Evolutionary conservation across 2,888 invertebrate genomes (phyloP), one percentile per base, ranked within the genome.

Genomic region (Sisyra terminalis): DNA sequence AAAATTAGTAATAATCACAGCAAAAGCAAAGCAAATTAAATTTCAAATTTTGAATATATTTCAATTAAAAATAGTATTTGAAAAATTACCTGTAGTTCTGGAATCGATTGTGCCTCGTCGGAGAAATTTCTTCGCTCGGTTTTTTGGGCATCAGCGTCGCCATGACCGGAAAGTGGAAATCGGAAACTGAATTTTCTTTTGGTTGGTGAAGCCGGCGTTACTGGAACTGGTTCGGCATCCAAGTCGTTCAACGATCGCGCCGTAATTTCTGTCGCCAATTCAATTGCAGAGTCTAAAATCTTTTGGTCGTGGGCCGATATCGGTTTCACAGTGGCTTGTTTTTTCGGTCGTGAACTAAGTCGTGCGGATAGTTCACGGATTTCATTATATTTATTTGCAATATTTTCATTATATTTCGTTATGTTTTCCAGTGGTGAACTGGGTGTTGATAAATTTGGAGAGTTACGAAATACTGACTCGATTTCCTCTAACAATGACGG

Each of bases 301-400:
- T 80, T 86, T 59, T 89, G 81, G 56, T 94, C 94, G 46, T 90
- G 82, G 0, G 90, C 85, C 9, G 93, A 93, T 65, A 96, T 92
- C 3, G 83, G 88, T 60, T 93, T 94, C 56, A 93, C 83, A 0
- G 75, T 67, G 16, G 68, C 66, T 29, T 57, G 47, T 45, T 51
- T 45, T 39, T 50, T 50, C 8, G 11, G 17, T 1, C 17, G 9
- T 30, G 29, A 36, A 51, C 1, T 53, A 47, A 61, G 46, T 39
- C 61, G 57, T 32, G 70, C 67, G 45, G 71, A 67, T 48, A 75
- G 66, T 64, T 84, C 73, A 49, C 71, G 62, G 37, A 82, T 60
- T 55, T 84, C 83, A 53, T 81, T 81, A 49, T 75, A 73, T 37
- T 73, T 75, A 53, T 80, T 81, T 42, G 73, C 72, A 40, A 75